A percentile compares a stretch with the other conserved stretches of the same genome.
Conservation (phyloP, 1,140 invertebrate species). For the Phenacoccus solenopsis region DNA sequence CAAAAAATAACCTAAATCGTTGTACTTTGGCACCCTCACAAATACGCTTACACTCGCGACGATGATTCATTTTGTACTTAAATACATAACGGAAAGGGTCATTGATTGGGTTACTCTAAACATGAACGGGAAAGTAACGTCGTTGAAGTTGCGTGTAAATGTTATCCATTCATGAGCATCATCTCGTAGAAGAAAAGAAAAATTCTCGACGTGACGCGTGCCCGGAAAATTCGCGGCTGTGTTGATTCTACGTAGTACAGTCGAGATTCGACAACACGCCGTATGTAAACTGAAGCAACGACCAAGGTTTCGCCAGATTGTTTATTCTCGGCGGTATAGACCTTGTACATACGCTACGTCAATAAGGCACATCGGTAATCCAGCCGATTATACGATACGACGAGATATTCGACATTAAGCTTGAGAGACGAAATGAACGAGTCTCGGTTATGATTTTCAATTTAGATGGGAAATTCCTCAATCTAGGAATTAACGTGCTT, state of each 20-base stretch:
- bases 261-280: too few relatives aligned
- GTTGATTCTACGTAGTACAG: background rate
- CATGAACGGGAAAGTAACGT: too few relatives aligned
- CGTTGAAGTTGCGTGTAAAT: background rate
- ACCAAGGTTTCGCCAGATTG: background rate
- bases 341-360: too few relatives aligned
- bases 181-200: background rate
- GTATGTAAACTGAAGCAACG: background rate
- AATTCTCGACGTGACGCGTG: background rate
- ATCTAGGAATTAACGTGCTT: too few relatives aligned
- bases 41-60: background rate
- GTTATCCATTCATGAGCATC: background rate
- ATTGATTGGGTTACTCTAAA: background rate
- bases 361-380: too few relatives aligned
- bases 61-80: background rate
- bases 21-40: background rate
- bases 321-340: background rate
- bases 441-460: too few relatives aligned
- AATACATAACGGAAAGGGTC: background rate
- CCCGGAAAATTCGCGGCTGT: background rate
- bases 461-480: too few relatives aligned
- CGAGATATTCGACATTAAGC: too few relatives aligned
- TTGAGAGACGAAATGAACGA: too few relatives aligned
- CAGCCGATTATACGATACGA: too few relatives aligned
- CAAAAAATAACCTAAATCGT: constrained; percentile 2